Evolutionary conservation across 2,797 vertebrate species (phyloP).

Genomic region (Tauraco hartlaubi): DNA sequence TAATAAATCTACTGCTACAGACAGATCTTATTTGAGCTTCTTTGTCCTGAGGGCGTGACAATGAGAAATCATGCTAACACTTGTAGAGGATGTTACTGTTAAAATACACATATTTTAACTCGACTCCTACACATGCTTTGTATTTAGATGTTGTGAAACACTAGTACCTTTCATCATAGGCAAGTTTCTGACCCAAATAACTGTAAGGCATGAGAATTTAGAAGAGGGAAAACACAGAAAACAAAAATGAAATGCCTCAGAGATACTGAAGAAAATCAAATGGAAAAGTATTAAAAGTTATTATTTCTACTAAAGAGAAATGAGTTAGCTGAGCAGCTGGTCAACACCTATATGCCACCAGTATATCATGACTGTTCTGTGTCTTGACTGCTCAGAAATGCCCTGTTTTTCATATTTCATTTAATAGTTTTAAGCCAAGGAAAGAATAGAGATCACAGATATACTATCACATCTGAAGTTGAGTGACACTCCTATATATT

Average conservation of each 20-base stretch:
- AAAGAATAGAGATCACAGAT: neutral
- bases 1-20: neutral
- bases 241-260: neutral
- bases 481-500: neutral
- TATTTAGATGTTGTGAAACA: constrained; percentile 8
- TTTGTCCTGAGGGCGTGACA: neutral
- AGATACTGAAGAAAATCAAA: neutral
- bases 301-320: neutral
- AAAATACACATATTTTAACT: neutral
- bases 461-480: neutral
- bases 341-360: neutral
- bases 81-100: neutral
- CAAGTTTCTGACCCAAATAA: neutral
- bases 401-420: neutral
- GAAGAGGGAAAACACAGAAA: neutral
- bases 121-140: neutral
- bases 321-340: neutral
- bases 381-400: neutral
- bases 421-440: neutral
- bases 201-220: neutral
- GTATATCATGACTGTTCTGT: neutral
- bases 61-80: neutral
- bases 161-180: neutral
- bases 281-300: neutral
- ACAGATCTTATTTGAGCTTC: neutral